A percentile compares a stretch with the other conserved stretches of the same genome.
These are phyloP conservation scores for Gymnocephalus cernua DNA, from an alignment of 2,113 vertebrate species.

Conservation along the genomic window DNA sequence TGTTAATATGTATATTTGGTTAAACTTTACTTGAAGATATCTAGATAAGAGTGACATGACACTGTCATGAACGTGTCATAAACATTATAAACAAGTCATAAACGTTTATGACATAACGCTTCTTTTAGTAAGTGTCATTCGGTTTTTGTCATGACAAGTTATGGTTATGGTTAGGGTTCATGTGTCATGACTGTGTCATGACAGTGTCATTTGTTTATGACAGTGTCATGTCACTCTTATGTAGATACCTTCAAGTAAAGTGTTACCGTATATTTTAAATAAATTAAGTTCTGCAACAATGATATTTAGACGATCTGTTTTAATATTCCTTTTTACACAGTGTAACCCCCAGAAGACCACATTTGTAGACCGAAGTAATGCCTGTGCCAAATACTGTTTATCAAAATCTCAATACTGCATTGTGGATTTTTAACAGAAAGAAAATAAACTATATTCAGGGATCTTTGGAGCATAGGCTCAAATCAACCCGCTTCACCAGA, in stretches of 20 bases:
- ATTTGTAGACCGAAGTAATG: background rate
- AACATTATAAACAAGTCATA: no score
- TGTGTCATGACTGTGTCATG: no score
- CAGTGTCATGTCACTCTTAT: no score
- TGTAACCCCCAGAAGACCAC: background rate
- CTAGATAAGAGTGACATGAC: no score
- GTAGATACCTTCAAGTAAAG: no score
- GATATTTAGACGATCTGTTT: background rate
- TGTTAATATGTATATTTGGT: background rate
- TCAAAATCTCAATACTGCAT: background rate
- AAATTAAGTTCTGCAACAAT: background rate
- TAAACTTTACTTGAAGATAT: no score
- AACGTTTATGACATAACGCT: no score
- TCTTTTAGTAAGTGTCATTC: no score
- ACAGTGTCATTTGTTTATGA: no score
- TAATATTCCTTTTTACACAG: background rate
- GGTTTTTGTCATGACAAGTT: no score
- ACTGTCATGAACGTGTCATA: no score
- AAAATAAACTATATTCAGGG: background rate
- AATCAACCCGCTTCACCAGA: conserved; percentile 25
- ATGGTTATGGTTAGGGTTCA: no score
- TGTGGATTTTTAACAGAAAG: background rate
- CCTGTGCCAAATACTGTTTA: background rate
- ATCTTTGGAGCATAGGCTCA: background rate
- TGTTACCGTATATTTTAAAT: background rate